These are phyloP conservation scores for Scytalopus superciliaris DNA, from an alignment of 2,113 vertebrate genomes.

Conservation along the genomic window DNA sequence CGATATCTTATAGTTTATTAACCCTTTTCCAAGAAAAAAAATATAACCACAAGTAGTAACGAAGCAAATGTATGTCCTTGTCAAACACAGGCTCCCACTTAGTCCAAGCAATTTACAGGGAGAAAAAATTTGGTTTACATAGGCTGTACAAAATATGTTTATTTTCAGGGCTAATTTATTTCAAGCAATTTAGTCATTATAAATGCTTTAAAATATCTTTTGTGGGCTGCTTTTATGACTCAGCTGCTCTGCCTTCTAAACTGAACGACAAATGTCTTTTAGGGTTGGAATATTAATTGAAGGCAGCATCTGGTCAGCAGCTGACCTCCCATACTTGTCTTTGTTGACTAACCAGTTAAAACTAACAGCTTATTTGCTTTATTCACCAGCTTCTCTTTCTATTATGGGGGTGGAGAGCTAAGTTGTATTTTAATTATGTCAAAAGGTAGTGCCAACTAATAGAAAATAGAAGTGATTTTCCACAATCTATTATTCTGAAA, in stretches of 20 bases:
- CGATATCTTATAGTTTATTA: slow-evolving; percentile 73
- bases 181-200: slow-evolving; percentile 71
- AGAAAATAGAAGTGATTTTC: slow-evolving; percentile 69
- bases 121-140: slow-evolving; percentile 71
- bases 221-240: slow-evolving; percentile 77
- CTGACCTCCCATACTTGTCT: slow-evolving; percentile 72
- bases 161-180: slow-evolving; percentile 77
- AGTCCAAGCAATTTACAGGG: slow-evolving; percentile 59
- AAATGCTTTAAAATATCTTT: slow-evolving; percentile 67
- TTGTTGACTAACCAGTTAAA: slow-evolving; percentile 69
- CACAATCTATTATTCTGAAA: slow-evolving; percentile 74
- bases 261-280: slow-evolving; percentile 76
- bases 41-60: slow-evolving; percentile 35
- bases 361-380: slow-evolving; percentile 56
- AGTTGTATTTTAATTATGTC: slow-evolving; percentile 55
- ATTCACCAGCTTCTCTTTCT: slow-evolving; percentile 55
- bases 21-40: slow-evolving; percentile 61
- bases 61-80: slow-evolving; percentile 60
- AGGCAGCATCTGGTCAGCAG: slow-evolving; percentile 85
- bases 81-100: slow-evolving; percentile 61
- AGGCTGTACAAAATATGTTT: slow-evolving; percentile 71
- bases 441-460: slow-evolving; percentile 33
- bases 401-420: neutral
- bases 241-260: slow-evolving; percentile 75
- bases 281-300: slow-evolving; percentile 81